Percentiles rank a stretch among this genome's conserved stretches.
These are phyloP conservation scores for Brachyhypopomus occidentalis DNA, from an alignment of 2,113 vertebrate species.

Conservation along the genomic window DNA sequence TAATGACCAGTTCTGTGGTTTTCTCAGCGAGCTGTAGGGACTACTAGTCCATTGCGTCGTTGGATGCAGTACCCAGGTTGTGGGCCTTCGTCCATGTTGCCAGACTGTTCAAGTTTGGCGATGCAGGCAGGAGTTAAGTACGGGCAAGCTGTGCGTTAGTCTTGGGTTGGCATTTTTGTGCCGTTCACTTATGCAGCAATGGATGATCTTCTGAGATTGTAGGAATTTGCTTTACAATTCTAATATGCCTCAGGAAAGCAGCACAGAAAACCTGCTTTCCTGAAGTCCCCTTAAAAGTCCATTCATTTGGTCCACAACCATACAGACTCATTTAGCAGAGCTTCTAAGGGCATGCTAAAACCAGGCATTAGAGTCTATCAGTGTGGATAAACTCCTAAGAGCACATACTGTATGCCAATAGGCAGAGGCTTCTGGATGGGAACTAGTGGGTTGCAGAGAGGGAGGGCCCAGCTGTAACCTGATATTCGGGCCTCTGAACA, in stretches of 20 bases:
- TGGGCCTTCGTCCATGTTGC: neutral
- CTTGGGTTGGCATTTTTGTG: neutral
- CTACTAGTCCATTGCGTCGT: too few relatives aligned
- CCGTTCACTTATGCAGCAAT: neutral
- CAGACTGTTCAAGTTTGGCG: neutral
- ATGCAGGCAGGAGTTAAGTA: neutral
- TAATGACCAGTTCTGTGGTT: neutral
- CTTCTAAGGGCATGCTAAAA: neutral
- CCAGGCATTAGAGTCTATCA: neutral
- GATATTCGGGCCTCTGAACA: constrained; percentile 8
- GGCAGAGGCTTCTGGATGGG: neutral
- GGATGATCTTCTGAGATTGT: neutral
- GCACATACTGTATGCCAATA: neutral
- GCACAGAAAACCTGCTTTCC: too few relatives aligned
- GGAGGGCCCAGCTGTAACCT: constrained; percentile 1
- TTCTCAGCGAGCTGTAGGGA: too few relatives aligned
- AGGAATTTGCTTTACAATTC: neutral
- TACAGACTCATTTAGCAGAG: neutral
- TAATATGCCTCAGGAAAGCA: too few relatives aligned
- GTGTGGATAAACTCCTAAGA: neutral
- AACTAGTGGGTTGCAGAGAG: neutral
- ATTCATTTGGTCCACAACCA: too few relatives aligned
- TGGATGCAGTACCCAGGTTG: neutral
- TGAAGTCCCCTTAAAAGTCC: too few relatives aligned
- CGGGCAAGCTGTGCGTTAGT: neutral